These are phyloP conservation scores for Scolopax rusticola DNA, from an alignment of 2,797 vertebrate species.

Conservation along the genomic window DNA sequence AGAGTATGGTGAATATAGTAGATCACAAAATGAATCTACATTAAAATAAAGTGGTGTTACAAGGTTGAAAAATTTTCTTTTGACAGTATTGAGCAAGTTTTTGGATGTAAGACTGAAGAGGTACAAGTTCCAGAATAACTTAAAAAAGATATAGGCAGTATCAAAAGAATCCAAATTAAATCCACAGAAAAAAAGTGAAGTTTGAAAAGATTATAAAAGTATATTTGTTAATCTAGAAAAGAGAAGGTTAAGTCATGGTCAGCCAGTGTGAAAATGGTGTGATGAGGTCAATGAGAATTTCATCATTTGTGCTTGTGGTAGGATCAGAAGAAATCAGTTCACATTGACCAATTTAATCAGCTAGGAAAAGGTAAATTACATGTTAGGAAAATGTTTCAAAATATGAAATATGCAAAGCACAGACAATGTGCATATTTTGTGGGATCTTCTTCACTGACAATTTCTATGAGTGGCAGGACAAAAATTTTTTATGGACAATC, in stretches of 20 bases:
- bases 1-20: neutral
- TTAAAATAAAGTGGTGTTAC: neutral
- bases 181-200: neutral
- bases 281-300: neutral
- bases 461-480: neutral
- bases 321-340: neutral
- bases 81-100: neutral
- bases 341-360: neutral
- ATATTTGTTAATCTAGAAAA: neutral
- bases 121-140: neutral
- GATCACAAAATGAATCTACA: accelerated
- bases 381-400: neutral
- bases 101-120: neutral
- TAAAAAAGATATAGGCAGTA: neutral
- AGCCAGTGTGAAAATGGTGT: neutral
- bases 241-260: neutral
- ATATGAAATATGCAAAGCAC: neutral
- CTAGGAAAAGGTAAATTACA: neutral
- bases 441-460: neutral
- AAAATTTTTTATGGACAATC: neutral
- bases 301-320: neutral
- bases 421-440: neutral
- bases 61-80: neutral
- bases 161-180: neutral
- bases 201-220: neutral